Base-by-base conservation (phyloP, 2,113 vertebrate genomes). In the Archocentrus centrarchus region DNA sequence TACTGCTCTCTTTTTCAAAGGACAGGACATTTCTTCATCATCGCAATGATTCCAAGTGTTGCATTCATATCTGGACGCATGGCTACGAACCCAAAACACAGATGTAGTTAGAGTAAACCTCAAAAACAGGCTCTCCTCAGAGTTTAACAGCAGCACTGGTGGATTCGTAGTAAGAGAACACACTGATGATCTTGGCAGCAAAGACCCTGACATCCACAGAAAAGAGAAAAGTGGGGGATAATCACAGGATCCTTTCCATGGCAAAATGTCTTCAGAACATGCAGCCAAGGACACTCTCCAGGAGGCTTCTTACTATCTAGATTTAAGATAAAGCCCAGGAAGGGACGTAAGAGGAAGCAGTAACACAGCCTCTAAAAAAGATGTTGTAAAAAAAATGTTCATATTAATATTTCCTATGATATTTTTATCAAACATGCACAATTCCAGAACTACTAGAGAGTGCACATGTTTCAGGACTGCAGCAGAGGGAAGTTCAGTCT, bases 101-200 rank as follows among this genome's bases (percentile, higher is more conserved):
- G 37, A 13, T 5, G 37, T 13, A 14, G 62, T 41, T 64, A 0
- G 24, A 66, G 63, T 15, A 44, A 0, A 44, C 15, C 39, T 17
- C 30, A 61, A 61, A 61, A 61, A 18, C 27, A 4, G 0, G 5
- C 30, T 2, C 18, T 61, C 13, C 14, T 44, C 22, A 66, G 22
- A 17, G 37, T 64, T 41, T 53, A 53, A 53, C 50, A 53, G 50
- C 37, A 44, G 24, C 37, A 66, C 15, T 2, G 0, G 0, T 41
- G 62, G 62, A 64, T 7, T 53, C 5, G 17, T 8, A 20, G 17
- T 18, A 6, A 7, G 17, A 20, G 17, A 53, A 3, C 13, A 15
- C n/a, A 66, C 15, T 9, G 22, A 66, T 8, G 63, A 24, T 13
- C 63, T 44, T 66, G 63, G 63, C 39, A 66, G 2, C 63, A 9